Base-by-base conservation (phyloP, 92 coral and sea anemone species). In the Umimayanthus chanpuru region DNA sequence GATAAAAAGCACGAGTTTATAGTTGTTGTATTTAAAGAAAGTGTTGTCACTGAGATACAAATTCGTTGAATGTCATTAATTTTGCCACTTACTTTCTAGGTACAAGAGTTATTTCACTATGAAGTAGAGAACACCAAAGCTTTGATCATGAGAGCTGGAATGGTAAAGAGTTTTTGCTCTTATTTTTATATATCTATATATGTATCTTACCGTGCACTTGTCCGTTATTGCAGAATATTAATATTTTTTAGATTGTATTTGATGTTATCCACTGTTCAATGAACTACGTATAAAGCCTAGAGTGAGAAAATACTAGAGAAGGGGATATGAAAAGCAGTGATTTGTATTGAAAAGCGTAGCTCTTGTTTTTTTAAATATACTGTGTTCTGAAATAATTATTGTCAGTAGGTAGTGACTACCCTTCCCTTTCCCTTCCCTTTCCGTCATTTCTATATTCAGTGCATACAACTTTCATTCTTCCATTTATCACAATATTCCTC, bases 31-130 rank as follows among this genome's bases (percentile, higher is more conserved):
- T 32, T 0, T 32, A 32, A 32, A 32, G 36, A 32, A 32, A 32
- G 36, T 32, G 36, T 32, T 32, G 36, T 32, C 36, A 32, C 36
- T 32, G 36, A 32, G 36, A 32, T 32, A 32, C 36, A 32, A 32
- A 32, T 2, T 32, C 36, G 36, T 2, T 32, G 36, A 32, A 32
- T 32, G 36, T 32, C 36, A 32, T 32, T 32, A 32, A 32, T n/a
- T 25, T 15, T 66, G 21, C 89, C 20, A 26, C 49, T 47, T 65
- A 20, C 21, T 64, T 28, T 39, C 16, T 72, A 96, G 98, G 94
- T 97, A 25, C 99, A 97, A 85, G 99, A 95, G 72, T 77, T 97
- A 68, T 95, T 97, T 77, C 98, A 96, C 89, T 97, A 94, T 85
- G 99, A 97, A 83, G 92, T 93, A 39, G 96, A 94, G 61, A 91